phyloP scores from a whole-genome alignment of 1,140 invertebrate species.

The Drosophila pruinosa region DNA sequence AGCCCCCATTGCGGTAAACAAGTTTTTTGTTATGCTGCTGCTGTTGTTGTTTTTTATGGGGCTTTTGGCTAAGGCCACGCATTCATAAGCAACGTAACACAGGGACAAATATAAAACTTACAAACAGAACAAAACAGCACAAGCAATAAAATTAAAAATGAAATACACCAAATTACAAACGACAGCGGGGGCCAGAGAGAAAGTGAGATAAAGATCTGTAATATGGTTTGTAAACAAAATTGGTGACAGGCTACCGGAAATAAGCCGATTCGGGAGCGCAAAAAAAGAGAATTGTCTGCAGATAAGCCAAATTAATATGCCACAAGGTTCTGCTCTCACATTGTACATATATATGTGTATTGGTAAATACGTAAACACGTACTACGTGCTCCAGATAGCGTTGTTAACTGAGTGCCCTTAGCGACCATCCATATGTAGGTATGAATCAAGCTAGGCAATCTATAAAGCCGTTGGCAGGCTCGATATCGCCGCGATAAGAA shows the following conservation, averaged over 20 bases:
- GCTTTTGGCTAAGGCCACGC: constrained; percentile 26
- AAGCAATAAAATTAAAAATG: neutral
- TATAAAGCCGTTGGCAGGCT: constrained; percentile 28
- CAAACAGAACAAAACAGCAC: neutral
- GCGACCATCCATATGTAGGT: constrained; percentile 1
- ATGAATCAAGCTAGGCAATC: constrained; percentile 47
- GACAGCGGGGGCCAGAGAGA: neutral
- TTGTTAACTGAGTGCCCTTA: constrained; percentile 9
- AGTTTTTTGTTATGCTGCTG: constrained; percentile 29
- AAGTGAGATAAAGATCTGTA: constrained; percentile 35
- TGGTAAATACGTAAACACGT: constrained; percentile 2
- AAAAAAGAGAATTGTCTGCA: constrained; percentile 15
- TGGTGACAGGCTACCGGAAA: constrained; percentile 52
- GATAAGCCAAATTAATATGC: constrained; percentile 45
- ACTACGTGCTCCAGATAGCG: constrained; percentile 54
- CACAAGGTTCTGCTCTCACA: neutral
- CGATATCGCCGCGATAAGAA: constrained; percentile 25
- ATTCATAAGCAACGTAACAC: constrained; percentile 35
- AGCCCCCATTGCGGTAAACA: constrained; percentile 63
- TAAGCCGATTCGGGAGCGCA: constrained; percentile 21
- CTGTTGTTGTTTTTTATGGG: neutral
- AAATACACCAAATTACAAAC: neutral
- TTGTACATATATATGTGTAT: neutral
- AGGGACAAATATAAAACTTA: neutral
- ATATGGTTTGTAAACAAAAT: constrained; percentile 39